Evolutionary conservation across 2,888 invertebrate genomes (phyloP).

Genomic region (Osmoderma eremita): DNA sequence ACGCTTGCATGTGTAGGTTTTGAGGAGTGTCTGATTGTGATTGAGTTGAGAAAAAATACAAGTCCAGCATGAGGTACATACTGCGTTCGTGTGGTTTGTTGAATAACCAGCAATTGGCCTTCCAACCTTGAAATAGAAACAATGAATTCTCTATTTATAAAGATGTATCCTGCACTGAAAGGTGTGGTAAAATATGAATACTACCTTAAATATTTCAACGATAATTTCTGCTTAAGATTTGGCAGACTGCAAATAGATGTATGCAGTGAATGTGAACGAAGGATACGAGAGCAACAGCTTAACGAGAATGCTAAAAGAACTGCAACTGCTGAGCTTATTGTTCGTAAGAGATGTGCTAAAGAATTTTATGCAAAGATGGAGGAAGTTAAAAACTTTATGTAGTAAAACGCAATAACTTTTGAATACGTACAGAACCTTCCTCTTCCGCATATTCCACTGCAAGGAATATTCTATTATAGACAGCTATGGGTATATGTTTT

Average conservation of each 20-base stretch:
- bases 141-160: constrained; percentile 9
- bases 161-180: neutral
- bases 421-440: constrained; percentile 50
- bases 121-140: neutral
- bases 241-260: constrained; percentile 29
- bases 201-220: constrained; percentile 26
- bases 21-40: too few relatives aligned
- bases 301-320: constrained; percentile 20
- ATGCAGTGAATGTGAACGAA: constrained; percentile 19
- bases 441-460: constrained; percentile 47
- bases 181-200: constrained; percentile 9
- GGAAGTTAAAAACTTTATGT: constrained; percentile 38
- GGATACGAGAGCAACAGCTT: neutral
- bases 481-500: constrained; percentile 46
- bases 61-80: too few relatives aligned
- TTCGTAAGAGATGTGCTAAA: constrained; percentile 46
- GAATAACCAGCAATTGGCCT: too few relatives aligned
- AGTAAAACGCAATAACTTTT: constrained; percentile 39
- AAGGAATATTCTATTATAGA: constrained; percentile 49
- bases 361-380: constrained; percentile 47
- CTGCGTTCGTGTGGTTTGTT: too few relatives aligned
- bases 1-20: too few relatives aligned
- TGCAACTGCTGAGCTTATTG: constrained; percentile 41
- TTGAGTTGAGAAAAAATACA: too few relatives aligned
- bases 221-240: constrained; percentile 16